These are phyloP conservation scores for Ornithoptera priamus DNA, from an alignment of 2,888 invertebrate genomes.

Conservation along the genomic window DNA sequence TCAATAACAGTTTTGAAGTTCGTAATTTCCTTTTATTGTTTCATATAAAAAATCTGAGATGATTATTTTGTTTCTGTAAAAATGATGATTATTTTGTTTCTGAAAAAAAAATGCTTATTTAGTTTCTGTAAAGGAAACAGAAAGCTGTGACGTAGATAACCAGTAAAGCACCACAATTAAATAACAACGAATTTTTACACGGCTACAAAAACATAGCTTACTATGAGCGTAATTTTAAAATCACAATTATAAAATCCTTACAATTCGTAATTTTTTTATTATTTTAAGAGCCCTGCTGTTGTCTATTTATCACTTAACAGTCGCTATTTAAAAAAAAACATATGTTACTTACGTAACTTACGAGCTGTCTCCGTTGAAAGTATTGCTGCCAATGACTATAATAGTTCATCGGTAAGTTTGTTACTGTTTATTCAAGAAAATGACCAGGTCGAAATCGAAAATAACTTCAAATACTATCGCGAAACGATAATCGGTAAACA, in stretches of 20 bases:
- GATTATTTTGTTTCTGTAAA: conserved; percentile 33
- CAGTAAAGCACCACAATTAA: conserved; percentile 50
- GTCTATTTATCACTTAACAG: no score
- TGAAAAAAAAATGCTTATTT: conserved; percentile 33
- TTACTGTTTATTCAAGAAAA: no score
- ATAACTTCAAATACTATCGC: no score
- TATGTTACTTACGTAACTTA: not conserved
- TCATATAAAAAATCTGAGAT: conserved; percentile 9
- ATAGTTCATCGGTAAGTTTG: no score
- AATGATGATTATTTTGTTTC: conserved; percentile 32
- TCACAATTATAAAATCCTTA: not conserved
- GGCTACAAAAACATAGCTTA: conserved; percentile 42
- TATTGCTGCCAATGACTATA: not conserved
- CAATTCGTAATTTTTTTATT: not conserved
- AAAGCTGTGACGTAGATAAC: conserved; percentile 28
- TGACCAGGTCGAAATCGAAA: no score
- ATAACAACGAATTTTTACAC: conserved; percentile 62
- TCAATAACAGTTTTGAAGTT: conserved; percentile 1
- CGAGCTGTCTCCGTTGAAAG: not conserved
- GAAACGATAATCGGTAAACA: no score
- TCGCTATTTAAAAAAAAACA: no score
- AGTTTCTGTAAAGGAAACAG: conserved; percentile 32
- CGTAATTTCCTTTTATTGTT: conserved; percentile 1
- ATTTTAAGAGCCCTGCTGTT: no score
- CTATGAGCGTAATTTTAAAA: conserved; percentile 15